Percentiles rank a stretch among this genome's conserved stretches.
phyloP scores from a whole-genome alignment of 2,113 vertebrate genomes.

The Phoenicopterus ruber region DNA sequence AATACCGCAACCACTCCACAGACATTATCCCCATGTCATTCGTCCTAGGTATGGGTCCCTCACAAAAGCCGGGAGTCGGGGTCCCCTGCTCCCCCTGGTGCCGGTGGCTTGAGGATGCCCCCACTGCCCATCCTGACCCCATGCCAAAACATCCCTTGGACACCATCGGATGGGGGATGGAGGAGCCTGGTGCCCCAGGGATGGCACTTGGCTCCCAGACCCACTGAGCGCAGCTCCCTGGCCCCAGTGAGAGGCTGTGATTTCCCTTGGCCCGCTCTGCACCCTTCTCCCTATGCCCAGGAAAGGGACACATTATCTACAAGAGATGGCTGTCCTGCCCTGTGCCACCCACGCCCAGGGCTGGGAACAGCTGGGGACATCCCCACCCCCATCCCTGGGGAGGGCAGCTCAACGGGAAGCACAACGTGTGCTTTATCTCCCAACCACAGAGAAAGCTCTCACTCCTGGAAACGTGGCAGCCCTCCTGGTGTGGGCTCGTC shows the following conservation, averaged over 20 bases:
- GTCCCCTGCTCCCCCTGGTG: accelerated
- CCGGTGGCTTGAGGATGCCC: neutral
- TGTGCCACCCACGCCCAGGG: accelerated
- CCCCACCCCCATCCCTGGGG: neutral
- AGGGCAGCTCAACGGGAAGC: neutral
- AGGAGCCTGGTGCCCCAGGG: neutral
- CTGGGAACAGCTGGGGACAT: neutral
- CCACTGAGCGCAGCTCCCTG: accelerated
- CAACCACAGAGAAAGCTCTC: neutral
- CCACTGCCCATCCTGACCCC: neutral
- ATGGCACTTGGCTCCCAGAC: neutral
- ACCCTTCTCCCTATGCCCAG: neutral
- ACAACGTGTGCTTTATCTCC: neutral
- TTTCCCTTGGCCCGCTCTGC: neutral
- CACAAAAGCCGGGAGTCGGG: neutral
- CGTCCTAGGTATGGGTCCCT: slow-evolving; percentile 75
- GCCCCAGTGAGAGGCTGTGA: neutral
- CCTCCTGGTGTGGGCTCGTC: accelerated
- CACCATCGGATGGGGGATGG: accelerated
- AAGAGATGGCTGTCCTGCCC: neutral
- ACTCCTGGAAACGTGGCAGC: neutral
- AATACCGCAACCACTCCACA: slow-evolving; percentile 83
- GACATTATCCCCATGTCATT: slow-evolving; percentile 87
- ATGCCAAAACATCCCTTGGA: neutral
- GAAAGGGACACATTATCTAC: neutral